These are phyloP conservation scores for Nomia melanderi DNA, from an alignment of 1,140 invertebrate genomes.

Conservation along the genomic window DNA sequence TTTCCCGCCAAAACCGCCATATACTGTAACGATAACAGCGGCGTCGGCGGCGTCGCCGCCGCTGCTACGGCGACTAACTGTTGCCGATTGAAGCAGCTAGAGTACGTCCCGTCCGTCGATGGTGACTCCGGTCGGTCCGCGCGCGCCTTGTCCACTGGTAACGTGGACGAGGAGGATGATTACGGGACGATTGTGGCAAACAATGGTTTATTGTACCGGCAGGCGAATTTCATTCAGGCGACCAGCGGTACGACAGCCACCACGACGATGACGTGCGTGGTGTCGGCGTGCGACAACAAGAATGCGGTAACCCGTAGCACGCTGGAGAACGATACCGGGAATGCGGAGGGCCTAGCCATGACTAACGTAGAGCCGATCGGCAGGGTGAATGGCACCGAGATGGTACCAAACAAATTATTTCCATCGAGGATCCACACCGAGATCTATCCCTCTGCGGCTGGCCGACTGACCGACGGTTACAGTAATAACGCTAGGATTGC, in stretches of 20 bases:
- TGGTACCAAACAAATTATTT: constrained; percentile 46
- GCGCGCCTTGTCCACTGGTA: constrained; percentile 14
- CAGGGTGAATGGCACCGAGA: constrained; percentile 39
- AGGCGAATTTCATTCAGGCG: constrained; percentile 45
- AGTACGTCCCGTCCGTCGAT: constrained; percentile 24
- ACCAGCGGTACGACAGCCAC: constrained; percentile 32
- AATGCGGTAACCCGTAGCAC: background rate
- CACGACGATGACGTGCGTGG: constrained; percentile 44
- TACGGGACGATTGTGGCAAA: constrained; percentile 42
- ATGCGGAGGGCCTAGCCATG: constrained; percentile 1
- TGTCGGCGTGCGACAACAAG: constrained; percentile 43
- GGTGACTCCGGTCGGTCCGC: constrained; percentile 39
- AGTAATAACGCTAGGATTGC: constrained; percentile 29
- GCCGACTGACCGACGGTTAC: constrained; percentile 29
- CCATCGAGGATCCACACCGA: constrained; percentile 49
- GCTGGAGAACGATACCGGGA: constrained; percentile 27
- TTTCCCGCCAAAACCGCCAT: constrained; percentile 68
- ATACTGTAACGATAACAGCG: constrained; percentile 50
- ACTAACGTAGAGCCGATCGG: constrained; percentile 27
- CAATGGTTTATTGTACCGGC: constrained; percentile 44
- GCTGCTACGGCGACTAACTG: too few relatives aligned
- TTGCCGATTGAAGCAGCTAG: constrained; percentile 55
- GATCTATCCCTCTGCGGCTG: constrained; percentile 25
- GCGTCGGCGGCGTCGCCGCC: constrained; percentile 27
- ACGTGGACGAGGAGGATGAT: constrained; percentile 53